Conservation (phyloP, 2,888 invertebrate genomes). For the Drosophila demipolita region DNA sequence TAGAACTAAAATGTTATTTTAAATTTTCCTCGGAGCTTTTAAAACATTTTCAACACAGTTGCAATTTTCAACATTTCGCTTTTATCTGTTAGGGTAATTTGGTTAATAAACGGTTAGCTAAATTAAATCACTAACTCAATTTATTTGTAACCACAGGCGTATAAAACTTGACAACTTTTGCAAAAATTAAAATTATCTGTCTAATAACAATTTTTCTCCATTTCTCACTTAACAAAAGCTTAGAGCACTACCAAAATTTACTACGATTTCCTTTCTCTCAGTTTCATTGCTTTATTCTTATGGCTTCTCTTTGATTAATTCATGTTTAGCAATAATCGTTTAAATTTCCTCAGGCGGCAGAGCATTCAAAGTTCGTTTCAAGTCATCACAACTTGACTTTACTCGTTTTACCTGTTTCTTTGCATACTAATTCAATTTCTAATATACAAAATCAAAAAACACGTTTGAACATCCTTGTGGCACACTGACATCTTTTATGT, state of each 20-base stretch:
- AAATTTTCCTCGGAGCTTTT: neutral
- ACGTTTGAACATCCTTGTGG: slow-evolving; percentile 74
- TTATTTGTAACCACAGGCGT: neutral
- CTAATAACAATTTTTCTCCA: too few relatives aligned
- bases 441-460: slow-evolving; percentile 66
- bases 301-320: neutral
- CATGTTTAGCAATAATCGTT: neutral
- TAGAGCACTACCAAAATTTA: neutral
- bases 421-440: slow-evolving; percentile 66
- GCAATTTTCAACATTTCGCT: neutral
- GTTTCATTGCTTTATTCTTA: neutral
- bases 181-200: neutral
- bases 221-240: neutral
- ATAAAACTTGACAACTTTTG: neutral
- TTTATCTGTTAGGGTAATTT: neutral
- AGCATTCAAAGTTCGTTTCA: slow-evolving; percentile 34
- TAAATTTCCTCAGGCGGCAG: slow-evolving; percentile 1
- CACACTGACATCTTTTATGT: slow-evolving; percentile 78
- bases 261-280: neutral
- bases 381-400: neutral
- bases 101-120: neutral
- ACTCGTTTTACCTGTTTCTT: slow-evolving; percentile 71
- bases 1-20: too few relatives aligned
- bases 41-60: neutral
- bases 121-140: neutral